These are phyloP conservation scores for Cyrtorhinus lividipennis DNA, from an alignment of 1,140 invertebrate species.

Conservation along the genomic window DNA sequence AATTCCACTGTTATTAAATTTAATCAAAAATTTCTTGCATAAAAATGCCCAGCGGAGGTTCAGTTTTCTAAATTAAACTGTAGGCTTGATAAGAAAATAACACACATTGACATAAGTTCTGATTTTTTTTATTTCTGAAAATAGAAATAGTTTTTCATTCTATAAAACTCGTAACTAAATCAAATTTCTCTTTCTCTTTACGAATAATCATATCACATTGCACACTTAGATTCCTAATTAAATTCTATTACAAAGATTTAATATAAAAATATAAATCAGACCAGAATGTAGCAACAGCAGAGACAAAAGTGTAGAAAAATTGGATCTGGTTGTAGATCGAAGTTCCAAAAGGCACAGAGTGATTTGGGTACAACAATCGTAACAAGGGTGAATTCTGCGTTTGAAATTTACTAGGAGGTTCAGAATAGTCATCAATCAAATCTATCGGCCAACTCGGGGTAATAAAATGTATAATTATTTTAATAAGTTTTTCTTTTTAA, in stretches of 20 bases:
- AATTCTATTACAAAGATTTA: constrained; percentile 1
- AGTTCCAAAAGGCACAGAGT: constrained; percentile 11
- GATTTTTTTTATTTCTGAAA: constrained; percentile 16
- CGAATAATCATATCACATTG: constrained; percentile 13
- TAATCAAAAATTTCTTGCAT: too few relatives aligned
- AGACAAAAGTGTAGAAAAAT: neutral
- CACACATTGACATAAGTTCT: neutral
- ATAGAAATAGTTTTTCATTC: constrained; percentile 10
- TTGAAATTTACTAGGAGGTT: too few relatives aligned
- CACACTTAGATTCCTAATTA: constrained; percentile 11
- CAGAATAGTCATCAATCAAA: too few relatives aligned
- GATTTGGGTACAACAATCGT: neutral
- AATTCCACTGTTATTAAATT: too few relatives aligned
- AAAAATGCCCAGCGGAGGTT: too few relatives aligned
- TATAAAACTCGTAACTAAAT: constrained; percentile 13
- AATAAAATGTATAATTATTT: too few relatives aligned
- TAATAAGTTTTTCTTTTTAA: too few relatives aligned
- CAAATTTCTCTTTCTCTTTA: constrained; percentile 5
- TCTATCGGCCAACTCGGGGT: too few relatives aligned
- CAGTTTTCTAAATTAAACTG: too few relatives aligned
- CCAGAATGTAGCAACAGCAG: constrained; percentile 8
- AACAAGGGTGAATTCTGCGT: neutral
- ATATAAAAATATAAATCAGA: constrained; percentile 11
- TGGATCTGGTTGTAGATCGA: neutral
- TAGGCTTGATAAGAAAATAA: too few relatives aligned